Evolutionary conservation across 2,113 vertebrate genomes (phyloP), one percentile per base, ranked within the genome.

Genomic region (Nothoprocta pentlandii): DNA sequence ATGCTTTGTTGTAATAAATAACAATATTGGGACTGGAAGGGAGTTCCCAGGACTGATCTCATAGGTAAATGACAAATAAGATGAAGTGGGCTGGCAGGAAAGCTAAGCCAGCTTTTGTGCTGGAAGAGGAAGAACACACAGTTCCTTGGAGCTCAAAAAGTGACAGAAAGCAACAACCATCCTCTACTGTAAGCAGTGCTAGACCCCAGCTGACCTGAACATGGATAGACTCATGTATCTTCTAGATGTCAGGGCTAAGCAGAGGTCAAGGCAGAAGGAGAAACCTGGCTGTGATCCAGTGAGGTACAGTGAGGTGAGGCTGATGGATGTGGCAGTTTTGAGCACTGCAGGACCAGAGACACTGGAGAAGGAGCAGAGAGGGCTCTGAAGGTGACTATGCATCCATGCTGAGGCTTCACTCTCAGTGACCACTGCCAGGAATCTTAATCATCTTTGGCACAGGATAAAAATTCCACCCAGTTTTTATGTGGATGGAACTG

Each of bases 251-350:
- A 36, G 41, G 70, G 5, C 42, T 16, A 54, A 14, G 23, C 51
- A 36, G 47, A 56, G 64, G 36, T 22, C n/a, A 87, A 68, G 39
- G 67, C 26, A 4, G 20, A 62, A 66, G 23, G 22, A 15, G 8
- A 66, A 66, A 34, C 46, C 21, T 66, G 39, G 17, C 62, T 83
- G 42, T 53, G 22, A 30, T 54, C 32, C 25, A 74, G 28, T 26
- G 28, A 16, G 21, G 9, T 42, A 20, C 42, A 76, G 26, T 22
- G 21, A 49, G 49, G 49, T 23, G 49, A 66, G 46, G 17, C 25
- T 70, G 10, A 16, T 0, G 1, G 2, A 1, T 13, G 17, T 21
- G 16, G 59, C 41, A 58, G 4, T 4, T 6, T 34, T 9, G 25
- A 80, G 39, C 42, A 28, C 67, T 41, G n/a, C 42, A 59, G 36